Conservation (phyloP, 2,888 invertebrate species). For the Torymus aiolomorphi region DNA sequence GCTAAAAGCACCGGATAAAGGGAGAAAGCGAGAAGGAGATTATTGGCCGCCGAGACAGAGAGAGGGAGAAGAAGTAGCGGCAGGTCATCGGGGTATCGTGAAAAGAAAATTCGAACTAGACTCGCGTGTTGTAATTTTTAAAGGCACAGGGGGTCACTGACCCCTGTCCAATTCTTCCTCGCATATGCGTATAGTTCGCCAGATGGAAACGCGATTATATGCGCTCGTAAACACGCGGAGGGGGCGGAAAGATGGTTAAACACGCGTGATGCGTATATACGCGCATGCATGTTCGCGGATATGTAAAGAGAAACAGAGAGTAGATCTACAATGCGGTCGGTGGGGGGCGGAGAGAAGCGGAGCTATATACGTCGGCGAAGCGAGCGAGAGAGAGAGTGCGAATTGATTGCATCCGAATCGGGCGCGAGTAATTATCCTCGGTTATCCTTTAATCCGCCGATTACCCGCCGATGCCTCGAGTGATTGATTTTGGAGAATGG, state of each 20-base stretch:
- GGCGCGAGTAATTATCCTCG: conserved; percentile 55
- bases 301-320: no score
- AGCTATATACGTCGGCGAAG: conserved; percentile 11
- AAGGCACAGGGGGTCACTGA: no score
- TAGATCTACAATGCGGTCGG: background rate
- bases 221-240: no score
- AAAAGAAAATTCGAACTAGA: no score
- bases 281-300: no score
- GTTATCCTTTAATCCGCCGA: conserved; percentile 56
- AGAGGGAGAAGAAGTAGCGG: conserved; percentile 4
- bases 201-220: no score
- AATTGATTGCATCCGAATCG: conserved; percentile 57
- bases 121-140: no score
- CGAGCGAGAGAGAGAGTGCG: conserved; percentile 18
- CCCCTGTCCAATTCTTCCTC: no score
- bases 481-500: conserved; percentile 54
- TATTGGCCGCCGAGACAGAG: background rate
- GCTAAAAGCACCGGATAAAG: conserved; percentile 23
- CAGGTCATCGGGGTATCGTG: background rate
- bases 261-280: no score
- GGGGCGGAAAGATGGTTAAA: background rate
- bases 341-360: background rate
- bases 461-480: conserved; percentile 51
- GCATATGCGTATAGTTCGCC: no score
- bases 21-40: background rate